Evolutionary conservation across 2,113 vertebrate species (phyloP).

Genomic region (Xiphophorus hellerii): DNA sequence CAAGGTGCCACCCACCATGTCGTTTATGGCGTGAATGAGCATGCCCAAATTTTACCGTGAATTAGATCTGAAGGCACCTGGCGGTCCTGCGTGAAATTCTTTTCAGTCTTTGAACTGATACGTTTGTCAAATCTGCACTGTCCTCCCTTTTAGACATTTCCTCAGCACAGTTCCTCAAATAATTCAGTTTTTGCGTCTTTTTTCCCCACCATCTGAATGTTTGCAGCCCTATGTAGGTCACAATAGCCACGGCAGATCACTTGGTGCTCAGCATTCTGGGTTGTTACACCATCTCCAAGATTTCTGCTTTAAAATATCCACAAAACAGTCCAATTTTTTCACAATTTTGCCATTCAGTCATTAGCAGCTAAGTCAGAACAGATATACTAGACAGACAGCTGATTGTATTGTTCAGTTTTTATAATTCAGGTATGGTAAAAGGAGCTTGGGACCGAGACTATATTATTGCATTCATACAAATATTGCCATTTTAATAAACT

Average conservation of each 20-base stretch:
- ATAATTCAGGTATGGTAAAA: background rate
- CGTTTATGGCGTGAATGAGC: constrained; percentile 46
- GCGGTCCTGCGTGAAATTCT: constrained; percentile 9
- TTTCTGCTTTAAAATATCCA: constrained; percentile 4
- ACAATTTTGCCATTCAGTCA: constrained; percentile 33
- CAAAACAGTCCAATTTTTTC: background rate
- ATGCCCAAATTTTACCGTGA: constrained; percentile 27
- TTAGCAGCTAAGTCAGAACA: background rate
- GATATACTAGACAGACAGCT: background rate
- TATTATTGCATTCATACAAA: background rate
- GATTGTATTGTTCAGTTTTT: constrained; percentile 11
- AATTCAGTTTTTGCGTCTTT: constrained; percentile 12
- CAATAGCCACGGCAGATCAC: constrained; percentile 30
- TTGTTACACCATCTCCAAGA: constrained; percentile 17
- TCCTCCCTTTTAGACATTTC: constrained; percentile 14
- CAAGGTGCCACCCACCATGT: constrained; percentile 50
- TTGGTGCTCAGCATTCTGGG: constrained; percentile 17
- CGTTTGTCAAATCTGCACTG: constrained; percentile 19
- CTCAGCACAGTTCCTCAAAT: constrained; percentile 9
- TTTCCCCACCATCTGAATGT: constrained; percentile 19
- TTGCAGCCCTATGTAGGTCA: constrained; percentile 4
- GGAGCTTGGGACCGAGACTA: constrained; percentile 2
- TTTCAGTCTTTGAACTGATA: constrained; percentile 31
- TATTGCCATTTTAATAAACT: background rate
- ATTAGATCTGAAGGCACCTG: constrained; percentile 21